Conservation (phyloP, 2,797 vertebrate species). For the Acipenser oxyrinchus region DNA sequence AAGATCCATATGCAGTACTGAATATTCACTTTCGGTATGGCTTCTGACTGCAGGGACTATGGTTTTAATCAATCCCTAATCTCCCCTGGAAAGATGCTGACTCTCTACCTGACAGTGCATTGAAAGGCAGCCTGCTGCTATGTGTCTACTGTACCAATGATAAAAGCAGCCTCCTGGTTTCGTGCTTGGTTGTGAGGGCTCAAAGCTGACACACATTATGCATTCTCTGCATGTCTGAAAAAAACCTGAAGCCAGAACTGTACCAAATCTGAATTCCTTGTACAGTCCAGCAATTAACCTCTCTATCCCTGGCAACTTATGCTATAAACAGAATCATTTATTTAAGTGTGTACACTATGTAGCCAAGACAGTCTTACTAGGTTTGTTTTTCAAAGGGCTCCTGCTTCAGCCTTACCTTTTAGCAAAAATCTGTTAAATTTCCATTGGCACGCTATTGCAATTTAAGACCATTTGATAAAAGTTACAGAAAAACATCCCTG, state of each 20-base stretch:
- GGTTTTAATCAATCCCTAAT: slow-evolving; percentile 20
- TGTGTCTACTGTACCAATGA: not conserved
- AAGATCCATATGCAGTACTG: not conserved
- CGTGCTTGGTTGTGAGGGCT: not conserved
- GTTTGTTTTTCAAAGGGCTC: too few species aligned
- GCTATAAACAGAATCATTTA: too few species aligned
- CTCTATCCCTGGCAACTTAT: too few species aligned
- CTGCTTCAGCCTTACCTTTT: too few species aligned
- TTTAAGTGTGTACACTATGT: too few species aligned
- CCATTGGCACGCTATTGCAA: too few species aligned
- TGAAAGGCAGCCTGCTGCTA: slow-evolving; percentile 4
- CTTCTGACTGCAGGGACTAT: slow-evolving; percentile 19
- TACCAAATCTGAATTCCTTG: too few species aligned
- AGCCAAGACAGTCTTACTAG: too few species aligned
- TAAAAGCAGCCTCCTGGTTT: not conserved
- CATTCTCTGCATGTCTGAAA: not conserved
- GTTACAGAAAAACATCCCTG: too few species aligned
- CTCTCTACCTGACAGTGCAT: slow-evolving; percentile 4
- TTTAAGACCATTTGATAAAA: too few species aligned
- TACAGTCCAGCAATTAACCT: too few species aligned
- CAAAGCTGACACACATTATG: not conserved
- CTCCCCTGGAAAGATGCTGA: not conserved
- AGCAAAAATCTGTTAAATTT: too few species aligned
- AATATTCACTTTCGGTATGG: slow-evolving; percentile 16
- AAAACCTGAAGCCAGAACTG: not conserved